Conservation (phyloP, 2,797 vertebrate genomes). For the Carduelis carduelis region DNA sequence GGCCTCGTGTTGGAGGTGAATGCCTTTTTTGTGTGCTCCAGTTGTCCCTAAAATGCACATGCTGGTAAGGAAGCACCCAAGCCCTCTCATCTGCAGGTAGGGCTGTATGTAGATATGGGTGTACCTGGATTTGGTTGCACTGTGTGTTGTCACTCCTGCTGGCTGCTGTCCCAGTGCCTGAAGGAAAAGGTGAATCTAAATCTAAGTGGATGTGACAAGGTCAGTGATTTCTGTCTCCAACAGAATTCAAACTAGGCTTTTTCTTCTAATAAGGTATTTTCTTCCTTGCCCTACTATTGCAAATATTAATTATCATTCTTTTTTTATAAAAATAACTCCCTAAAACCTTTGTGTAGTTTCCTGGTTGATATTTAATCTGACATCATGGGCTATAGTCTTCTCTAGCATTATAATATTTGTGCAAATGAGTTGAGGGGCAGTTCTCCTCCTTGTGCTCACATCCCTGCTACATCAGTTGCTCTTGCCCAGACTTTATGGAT, state of each 20-base stretch:
- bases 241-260: background rate
- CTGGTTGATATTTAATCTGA: background rate
- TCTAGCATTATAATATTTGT: background rate
- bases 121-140: background rate
- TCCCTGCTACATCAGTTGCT: background rate
- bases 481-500: background rate
- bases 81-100: background rate
- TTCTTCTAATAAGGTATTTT: background rate
- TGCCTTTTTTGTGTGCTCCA: background rate
- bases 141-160: background rate
- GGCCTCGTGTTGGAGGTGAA: background rate
- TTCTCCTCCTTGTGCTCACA: rapidly evolving
- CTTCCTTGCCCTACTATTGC: background rate
- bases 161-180: background rate
- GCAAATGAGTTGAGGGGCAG: background rate
- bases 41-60: background rate
- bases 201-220: background rate
- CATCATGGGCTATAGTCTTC: background rate
- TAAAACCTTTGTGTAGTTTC: background rate
- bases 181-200: background rate
- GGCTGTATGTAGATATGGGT: background rate
- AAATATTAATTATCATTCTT: background rate
- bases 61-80: background rate
- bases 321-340: background rate
- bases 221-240: background rate